A percentile compares a stretch with the other conserved stretches of the same genome.
Conservation (phyloP, 2,888 invertebrate species). For the Malacosoma neustria region DNA sequence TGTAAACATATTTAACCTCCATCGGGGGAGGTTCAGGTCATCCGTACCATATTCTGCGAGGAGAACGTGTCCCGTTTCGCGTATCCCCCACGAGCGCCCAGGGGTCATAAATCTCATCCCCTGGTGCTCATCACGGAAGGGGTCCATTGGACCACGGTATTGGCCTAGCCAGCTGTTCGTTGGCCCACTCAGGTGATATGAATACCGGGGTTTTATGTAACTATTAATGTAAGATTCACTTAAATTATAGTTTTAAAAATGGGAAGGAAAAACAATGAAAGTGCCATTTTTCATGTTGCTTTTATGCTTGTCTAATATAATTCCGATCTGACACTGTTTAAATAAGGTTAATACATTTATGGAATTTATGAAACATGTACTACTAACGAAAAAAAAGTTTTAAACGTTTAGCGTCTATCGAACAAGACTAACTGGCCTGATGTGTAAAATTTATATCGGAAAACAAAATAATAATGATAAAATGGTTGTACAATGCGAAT, state of each 20-base stretch:
- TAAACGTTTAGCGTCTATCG: slow-evolving; percentile 21
- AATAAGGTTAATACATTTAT: slow-evolving; percentile 24
- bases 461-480: neutral
- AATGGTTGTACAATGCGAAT: slow-evolving; percentile 3
- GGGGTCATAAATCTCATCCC: too few relatives aligned
- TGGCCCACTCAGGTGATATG: too few relatives aligned
- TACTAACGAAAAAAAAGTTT: slow-evolving; percentile 37
- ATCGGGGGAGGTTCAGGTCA: too few relatives aligned
- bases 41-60: too few relatives aligned
- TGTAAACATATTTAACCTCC: too few relatives aligned
- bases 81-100: slow-evolving; percentile 27
- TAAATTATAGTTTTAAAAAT: slow-evolving; percentile 3
- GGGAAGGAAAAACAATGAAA: slow-evolving; percentile 55
- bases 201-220: too few relatives aligned
- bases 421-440: slow-evolving; percentile 22
- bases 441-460: neutral
- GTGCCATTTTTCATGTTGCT: slow-evolving; percentile 15
- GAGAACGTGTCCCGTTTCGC: slow-evolving; percentile 29
- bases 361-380: slow-evolving; percentile 25
- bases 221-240: too few relatives aligned
- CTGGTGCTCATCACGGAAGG: too few relatives aligned
- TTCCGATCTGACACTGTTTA: slow-evolving; percentile 29
- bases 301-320: slow-evolving; percentile 18
- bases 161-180: too few relatives aligned
- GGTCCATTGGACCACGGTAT: too few relatives aligned